A percentile compares a stretch with the other conserved stretches of the same genome.
These are phyloP conservation scores for Astreopora myriophthalma DNA, from an alignment of 64 coral and sea anemone genomes.

Conservation along the genomic window DNA sequence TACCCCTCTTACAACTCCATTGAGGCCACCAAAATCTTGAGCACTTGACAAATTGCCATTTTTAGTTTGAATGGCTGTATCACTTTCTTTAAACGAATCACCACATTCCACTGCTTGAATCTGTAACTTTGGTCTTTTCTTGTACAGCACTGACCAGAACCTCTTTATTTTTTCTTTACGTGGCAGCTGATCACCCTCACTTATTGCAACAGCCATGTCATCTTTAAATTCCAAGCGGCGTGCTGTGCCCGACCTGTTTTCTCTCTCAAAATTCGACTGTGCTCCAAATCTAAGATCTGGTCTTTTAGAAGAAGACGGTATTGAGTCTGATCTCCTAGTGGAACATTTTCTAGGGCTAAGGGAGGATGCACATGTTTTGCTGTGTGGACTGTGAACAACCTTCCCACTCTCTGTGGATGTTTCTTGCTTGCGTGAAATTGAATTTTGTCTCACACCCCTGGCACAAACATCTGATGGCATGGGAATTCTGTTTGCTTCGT, in stretches of 20 bases:
- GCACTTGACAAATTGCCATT: not conserved
- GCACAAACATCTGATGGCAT: constrained; percentile 21
- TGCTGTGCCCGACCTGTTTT: not conserved
- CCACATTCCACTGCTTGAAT: not conserved
- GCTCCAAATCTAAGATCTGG: not conserved
- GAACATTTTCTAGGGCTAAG: not conserved
- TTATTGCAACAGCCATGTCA: constrained; percentile 37
- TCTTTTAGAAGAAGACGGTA: not conserved
- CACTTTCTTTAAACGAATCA: not conserved
- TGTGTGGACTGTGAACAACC: not conserved
- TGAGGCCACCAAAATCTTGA: not conserved
- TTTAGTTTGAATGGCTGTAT: not conserved
- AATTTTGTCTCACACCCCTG: not conserved
- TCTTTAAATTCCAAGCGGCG: constrained; percentile 53
- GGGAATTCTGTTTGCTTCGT: constrained; percentile 58
- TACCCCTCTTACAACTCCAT: not conserved
- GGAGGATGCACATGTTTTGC: not conserved
- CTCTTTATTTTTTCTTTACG: constrained; percentile 68
- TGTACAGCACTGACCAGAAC: constrained; percentile 65
- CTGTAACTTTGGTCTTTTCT: constrained; percentile 56
- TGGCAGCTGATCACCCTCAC: constrained; percentile 9
- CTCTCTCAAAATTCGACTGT: not conserved
- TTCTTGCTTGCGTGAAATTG: not conserved
- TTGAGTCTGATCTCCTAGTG: constrained; percentile 10
- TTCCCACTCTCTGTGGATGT: not conserved